Percentiles rank a stretch among this genome's conserved stretches.
These are phyloP conservation scores for Clepsis dumicolana DNA, from an alignment of 2,888 invertebrate species.

Conservation along the genomic window DNA sequence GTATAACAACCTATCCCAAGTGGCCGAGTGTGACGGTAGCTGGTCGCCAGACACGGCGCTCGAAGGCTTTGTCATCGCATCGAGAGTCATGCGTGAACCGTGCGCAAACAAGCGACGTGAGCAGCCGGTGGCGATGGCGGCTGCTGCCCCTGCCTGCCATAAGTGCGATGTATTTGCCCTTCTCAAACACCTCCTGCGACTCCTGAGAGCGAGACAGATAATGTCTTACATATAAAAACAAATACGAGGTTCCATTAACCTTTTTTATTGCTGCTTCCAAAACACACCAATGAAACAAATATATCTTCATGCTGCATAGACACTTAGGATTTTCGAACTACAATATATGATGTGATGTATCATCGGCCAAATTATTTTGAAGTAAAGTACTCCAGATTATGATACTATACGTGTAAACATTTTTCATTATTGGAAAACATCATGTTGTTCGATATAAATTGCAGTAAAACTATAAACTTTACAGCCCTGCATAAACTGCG, in stretches of 20 bases:
- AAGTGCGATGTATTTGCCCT: slow-evolving; percentile 77
- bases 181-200: slow-evolving; percentile 75
- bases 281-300: background rate
- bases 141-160: slow-evolving; percentile 65
- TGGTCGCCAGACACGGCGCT: slow-evolving; percentile 44
- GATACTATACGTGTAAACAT: background rate
- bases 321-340: background rate
- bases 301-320: background rate
- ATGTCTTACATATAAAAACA: slow-evolving; percentile 62
- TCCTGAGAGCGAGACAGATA: slow-evolving; percentile 65
- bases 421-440: background rate
- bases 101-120: slow-evolving; percentile 62
- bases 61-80: slow-evolving; percentile 60
- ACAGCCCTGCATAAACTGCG: background rate
- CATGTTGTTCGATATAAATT: background rate
- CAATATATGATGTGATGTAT: background rate
- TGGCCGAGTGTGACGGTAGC: slow-evolving; percentile 50
- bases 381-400: background rate
- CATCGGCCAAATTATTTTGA: background rate
- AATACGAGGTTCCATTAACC: slow-evolving; percentile 55
- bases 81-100: slow-evolving; percentile 77
- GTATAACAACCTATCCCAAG: slow-evolving; percentile 53
- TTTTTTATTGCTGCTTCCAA: slow-evolving; percentile 30
- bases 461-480: background rate
- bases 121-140: slow-evolving; percentile 53